Evolutionary conservation across 2,113 vertebrate genomes (phyloP).

Genomic region (Chamaetylas fuelleborni): DNA sequence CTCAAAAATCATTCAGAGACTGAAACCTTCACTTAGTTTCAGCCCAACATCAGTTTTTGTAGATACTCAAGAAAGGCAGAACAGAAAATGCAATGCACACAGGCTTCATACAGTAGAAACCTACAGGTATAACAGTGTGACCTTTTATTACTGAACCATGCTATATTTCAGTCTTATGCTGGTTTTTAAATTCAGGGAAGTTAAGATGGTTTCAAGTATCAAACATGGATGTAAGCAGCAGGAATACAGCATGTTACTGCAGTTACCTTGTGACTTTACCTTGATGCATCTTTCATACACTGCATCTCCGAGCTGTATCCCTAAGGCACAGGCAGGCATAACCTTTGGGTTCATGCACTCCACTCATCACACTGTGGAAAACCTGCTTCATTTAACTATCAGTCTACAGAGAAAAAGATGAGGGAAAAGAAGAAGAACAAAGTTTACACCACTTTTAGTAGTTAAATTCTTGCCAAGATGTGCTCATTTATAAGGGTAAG

Average conservation of each 20-base stretch:
- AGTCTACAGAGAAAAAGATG: neutral
- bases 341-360: neutral
- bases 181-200: neutral
- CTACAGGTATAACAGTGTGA: neutral
- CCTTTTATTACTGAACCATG: neutral
- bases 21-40: neutral
- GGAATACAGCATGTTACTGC: neutral
- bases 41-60: neutral
- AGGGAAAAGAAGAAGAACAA: neutral
- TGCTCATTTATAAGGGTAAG: conserved; percentile 2
- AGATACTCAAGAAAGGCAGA: neutral
- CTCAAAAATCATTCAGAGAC: neutral
- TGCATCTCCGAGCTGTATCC: neutral
- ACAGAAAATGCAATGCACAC: neutral
- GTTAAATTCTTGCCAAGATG: neutral
- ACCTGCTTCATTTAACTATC: neutral
- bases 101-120: neutral
- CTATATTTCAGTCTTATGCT: neutral
- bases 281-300: neutral
- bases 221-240: neutral
- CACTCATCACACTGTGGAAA: neutral
- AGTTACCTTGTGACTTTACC: neutral
- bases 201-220: neutral
- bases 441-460: neutral
- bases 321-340: neutral